Conservation (phyloP, 2,888 invertebrate species). For the Tethea ocularis region DNA sequence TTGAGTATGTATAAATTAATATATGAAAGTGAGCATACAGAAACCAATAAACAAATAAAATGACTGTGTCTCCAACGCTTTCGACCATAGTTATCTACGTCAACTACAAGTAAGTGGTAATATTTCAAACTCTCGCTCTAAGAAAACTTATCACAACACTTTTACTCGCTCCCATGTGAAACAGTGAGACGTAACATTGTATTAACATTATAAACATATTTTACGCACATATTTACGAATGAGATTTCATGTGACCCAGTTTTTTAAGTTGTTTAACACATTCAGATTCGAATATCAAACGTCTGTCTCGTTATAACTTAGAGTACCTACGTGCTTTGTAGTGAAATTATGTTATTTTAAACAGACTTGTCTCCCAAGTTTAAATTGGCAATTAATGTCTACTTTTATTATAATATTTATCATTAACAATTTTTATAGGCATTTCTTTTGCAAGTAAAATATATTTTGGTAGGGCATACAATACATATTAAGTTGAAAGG, state of each 20-base stretch:
- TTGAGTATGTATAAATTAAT: neutral
- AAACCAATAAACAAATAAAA: conserved; percentile 1
- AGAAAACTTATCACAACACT: conserved; percentile 47
- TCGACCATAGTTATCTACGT: neutral
- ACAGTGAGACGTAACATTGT: conserved; percentile 41
- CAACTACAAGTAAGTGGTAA: conserved; percentile 34
- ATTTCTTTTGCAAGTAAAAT: no score
- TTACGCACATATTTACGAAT: conserved; percentile 3
- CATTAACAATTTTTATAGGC: no score
- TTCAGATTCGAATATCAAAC: neutral
- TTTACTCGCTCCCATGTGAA: conserved; percentile 51
- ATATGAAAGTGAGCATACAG: neutral
- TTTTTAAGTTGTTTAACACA: neutral
- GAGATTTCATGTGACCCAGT: neutral
- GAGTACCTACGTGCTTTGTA: neutral
- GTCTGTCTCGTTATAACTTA: neutral
- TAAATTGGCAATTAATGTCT: no score
- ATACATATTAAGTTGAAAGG: no score
- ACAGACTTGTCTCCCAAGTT: neutral
- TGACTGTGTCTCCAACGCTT: neutral
- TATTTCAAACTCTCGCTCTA: conserved; percentile 53
- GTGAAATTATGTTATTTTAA: neutral
- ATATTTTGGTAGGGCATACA: no score
- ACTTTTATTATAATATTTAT: no score
- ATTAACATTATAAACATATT: conserved; percentile 17